Evolutionary conservation across 2,888 invertebrate genomes (phyloP).

Genomic region (Acrobasis consociella): DNA sequence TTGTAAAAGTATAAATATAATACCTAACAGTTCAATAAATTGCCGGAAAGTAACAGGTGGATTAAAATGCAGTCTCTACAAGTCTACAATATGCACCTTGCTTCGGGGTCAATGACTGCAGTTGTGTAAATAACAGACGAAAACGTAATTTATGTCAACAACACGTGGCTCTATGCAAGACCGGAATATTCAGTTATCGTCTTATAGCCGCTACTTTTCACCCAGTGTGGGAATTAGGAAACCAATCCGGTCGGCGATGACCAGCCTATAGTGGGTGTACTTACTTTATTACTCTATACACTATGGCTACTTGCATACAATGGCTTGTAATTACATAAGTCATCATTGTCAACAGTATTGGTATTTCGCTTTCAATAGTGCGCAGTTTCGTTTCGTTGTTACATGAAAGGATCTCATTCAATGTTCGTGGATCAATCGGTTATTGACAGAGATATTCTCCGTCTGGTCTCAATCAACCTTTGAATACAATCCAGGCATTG

Average conservation of each 20-base stretch:
- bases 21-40: constrained; percentile 15
- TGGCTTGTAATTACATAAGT: constrained; percentile 62
- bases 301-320: constrained; percentile 55
- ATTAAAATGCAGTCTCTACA: background rate
- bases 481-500: constrained; percentile 39
- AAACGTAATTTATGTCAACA: background rate
- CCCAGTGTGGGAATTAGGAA: constrained; percentile 23
- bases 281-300: constrained; percentile 35
- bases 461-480: constrained; percentile 34
- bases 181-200: constrained; percentile 21
- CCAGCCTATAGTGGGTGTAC: constrained; percentile 33
- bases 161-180: constrained; percentile 10
- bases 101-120: constrained; percentile 21
- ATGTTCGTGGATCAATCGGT: constrained; percentile 47
- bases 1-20: constrained; percentile 10
- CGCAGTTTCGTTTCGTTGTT: constrained; percentile 45
- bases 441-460: constrained; percentile 49
- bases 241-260: constrained; percentile 24
- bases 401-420: constrained; percentile 50
- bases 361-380: constrained; percentile 63
- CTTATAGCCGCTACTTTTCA: constrained; percentile 24
- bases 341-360: constrained; percentile 58
- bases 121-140: constrained; percentile 9
- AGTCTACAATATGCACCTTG: background rate
- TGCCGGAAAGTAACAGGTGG: constrained; percentile 7